Percentiles rank a stretch among this genome's conserved stretches.
Conservation (phyloP, 2,113 vertebrate species). For the Theristicus caerulescens region DNA sequence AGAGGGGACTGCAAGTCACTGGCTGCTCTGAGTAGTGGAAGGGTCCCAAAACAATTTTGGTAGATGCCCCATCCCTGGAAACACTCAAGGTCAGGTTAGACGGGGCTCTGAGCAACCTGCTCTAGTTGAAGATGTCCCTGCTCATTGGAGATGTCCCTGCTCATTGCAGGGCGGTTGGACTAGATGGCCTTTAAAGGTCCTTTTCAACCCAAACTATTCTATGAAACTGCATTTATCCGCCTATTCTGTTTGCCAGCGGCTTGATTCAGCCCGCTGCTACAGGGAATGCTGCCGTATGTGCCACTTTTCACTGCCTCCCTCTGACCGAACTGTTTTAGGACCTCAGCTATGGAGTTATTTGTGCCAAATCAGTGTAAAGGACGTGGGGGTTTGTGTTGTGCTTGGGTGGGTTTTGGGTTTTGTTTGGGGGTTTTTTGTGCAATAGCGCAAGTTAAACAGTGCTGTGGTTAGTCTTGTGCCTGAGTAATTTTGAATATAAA, state of each 20-base stretch:
- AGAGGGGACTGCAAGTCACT: background rate
- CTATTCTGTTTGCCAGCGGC: background rate
- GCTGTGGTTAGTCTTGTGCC: background rate
- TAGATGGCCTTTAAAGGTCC: background rate
- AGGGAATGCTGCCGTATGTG: background rate
- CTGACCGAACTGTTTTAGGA: background rate
- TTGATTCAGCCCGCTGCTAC: background rate
- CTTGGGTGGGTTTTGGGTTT: background rate
- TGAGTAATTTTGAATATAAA: background rate
- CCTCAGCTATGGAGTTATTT: background rate
- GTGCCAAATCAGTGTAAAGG: background rate
- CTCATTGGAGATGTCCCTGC: background rate
- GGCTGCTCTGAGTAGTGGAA: background rate
- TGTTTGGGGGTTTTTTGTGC: background rate
- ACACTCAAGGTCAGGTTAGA: background rate
- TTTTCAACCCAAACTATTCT: background rate
- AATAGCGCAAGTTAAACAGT: background rate
- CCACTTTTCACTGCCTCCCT: background rate
- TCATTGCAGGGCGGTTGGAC: accelerated
- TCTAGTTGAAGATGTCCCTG: background rate
- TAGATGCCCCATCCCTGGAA: background rate
- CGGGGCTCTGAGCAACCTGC: background rate
- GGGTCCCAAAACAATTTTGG: background rate
- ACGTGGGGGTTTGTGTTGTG: background rate
- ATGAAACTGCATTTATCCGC: background rate